Percentiles rank a stretch among this genome's conserved stretches.
phyloP scores from a whole-genome alignment of 2,888 invertebrate genomes.

The Anodontia alba region DNA sequence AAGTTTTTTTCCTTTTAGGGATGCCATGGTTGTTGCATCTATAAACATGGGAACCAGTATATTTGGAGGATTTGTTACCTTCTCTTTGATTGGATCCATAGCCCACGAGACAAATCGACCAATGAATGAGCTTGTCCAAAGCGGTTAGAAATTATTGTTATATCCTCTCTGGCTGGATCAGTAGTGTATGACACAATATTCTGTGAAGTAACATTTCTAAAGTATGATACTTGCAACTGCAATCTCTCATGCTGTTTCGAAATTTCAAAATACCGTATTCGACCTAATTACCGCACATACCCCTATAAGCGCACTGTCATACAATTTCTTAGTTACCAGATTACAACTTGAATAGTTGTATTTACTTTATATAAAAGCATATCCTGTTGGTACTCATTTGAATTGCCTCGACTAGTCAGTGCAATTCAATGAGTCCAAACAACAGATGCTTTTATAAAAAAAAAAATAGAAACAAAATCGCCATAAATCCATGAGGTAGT shows the following conservation, averaged over 20 bases:
- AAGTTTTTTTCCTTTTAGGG: not conserved
- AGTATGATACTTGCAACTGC: not conserved
- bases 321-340: no score
- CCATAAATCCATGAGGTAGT: no score
- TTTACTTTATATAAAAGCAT: no score
- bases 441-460: no score
- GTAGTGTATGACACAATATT: not conserved
- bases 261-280: no score
- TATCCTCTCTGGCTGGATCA: not conserved
- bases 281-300: no score
- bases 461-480: no score
- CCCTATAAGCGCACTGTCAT: no score
- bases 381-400: no score
- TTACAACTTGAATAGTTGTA: no score
- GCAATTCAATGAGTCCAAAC: no score
- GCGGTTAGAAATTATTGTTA: not conserved
- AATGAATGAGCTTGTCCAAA: not conserved
- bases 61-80: slow-evolving; percentile 2
- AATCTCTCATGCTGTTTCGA: not conserved
- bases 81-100: slow-evolving; percentile 1
- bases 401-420: no score
- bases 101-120: slow-evolving; percentile 5
- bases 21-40: not conserved
- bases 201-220: not conserved
- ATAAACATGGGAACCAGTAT: slow-evolving; percentile 7